Evolutionary conservation across 2,113 vertebrate genomes (phyloP), one percentile per base, ranked within the genome.

Genomic region (Tupaia tana): DNA sequence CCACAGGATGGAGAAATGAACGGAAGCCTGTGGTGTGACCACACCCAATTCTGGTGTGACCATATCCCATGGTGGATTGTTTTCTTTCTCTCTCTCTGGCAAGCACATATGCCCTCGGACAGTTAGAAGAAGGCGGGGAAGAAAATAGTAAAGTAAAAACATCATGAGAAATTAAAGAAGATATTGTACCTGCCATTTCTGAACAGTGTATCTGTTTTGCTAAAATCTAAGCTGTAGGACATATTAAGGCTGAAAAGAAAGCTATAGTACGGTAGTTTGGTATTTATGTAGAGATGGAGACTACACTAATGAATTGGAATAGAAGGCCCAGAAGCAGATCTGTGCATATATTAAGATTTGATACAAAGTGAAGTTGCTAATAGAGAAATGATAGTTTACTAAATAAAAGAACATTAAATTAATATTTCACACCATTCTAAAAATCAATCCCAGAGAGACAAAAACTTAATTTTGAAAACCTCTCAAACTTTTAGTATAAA

Each of bases 161-260:
- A 73, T 29, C 14, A 11, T 52, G 64, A 88, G 54, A 92, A 77
- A 94, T 69, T 86, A 80, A 90, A 7, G 6, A 19, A 75, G 11
- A 20, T 2, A 90, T 85, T 74, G 66, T 88, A 56, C 34, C 52
- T 80, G 56, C 61, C 67, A 2, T 81, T 56, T 94, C 74, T 91
- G 74, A 89, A 74, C 67, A 73, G 25, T 34, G 9, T 84, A 43
- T 91, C 43, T 85, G 16, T 12, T 22, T 29, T 78, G 31, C 67
- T 69, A 91, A n/a, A 93, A 82, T 8, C 54, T 64, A 90, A 86
- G 27, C 31, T 73, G 52, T 81, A 69, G 43, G 43, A 63, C 10
- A 69, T 75, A 86, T 31, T 70, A 97, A 59, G 24, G 67, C 24
- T 78, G 78, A 54, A 75, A 81, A 80, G n/a, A 70, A 96, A 94